Conservation (phyloP, 2,797 vertebrate species). For the Chelon auratus region DNA sequence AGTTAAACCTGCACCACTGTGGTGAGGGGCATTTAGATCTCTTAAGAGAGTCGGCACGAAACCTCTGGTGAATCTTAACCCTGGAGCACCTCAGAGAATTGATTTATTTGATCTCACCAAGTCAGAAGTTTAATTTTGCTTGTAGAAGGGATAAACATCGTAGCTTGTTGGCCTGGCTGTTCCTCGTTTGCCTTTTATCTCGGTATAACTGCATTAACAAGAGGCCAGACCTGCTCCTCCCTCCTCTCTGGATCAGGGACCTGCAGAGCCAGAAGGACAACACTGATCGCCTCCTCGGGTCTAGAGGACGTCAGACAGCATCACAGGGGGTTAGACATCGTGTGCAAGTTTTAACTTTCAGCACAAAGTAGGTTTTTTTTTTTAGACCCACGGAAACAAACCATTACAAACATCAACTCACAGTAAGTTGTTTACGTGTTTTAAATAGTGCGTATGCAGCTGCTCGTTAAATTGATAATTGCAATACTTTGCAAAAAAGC, state of each 20-base stretch:
- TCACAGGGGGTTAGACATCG: conserved; percentile 62
- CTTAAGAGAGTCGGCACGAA: conserved; percentile 1
- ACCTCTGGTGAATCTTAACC: neutral
- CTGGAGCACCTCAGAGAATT: neutral
- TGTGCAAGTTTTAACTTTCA: conserved; percentile 51
- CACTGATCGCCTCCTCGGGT: conserved; percentile 67
- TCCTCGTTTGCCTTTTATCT: conserved; percentile 51
- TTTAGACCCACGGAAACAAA: conserved; percentile 52
- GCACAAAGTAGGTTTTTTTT: conserved; percentile 58
- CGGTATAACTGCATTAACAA: conserved; percentile 50
- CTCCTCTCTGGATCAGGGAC: conserved; percentile 21
- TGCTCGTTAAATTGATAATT: conserved; percentile 2
- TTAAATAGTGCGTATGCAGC: neutral
- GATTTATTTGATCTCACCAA: conserved; percentile 28
- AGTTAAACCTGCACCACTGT: too few species aligned
- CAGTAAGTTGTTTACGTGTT: neutral
- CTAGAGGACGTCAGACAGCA: conserved; percentile 59
- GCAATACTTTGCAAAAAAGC: conserved; percentile 2
- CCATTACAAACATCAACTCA: conserved; percentile 21
- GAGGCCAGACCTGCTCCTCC: conserved; percentile 18
- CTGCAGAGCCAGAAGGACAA: conserved; percentile 67
- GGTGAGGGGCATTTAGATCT: too few species aligned
- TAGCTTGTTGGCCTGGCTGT: conserved; percentile 23
- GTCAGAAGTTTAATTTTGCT: conserved; percentile 28
- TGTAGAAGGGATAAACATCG: neutral